Conservation (phyloP, 2,888 invertebrate species). For the Cephus runcator region DNA sequence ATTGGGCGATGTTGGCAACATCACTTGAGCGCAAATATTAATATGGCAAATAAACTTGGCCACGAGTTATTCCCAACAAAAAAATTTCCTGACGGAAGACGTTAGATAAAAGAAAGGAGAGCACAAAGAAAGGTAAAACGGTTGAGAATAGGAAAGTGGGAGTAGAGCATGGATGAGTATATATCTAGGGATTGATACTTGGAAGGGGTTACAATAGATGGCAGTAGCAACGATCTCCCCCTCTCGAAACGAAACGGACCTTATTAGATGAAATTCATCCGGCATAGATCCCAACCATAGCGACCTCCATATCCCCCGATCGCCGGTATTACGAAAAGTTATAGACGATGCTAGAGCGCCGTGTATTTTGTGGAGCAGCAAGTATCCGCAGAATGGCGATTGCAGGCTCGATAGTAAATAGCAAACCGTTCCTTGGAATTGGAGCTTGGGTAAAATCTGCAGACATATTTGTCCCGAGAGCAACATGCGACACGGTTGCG, state of each 20-base stretch:
- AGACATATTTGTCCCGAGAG: conserved; percentile 34
- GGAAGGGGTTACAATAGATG: not conserved
- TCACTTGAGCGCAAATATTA: too few species aligned
- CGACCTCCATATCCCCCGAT: not conserved
- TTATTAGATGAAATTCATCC: not conserved
- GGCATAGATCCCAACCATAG: not conserved
- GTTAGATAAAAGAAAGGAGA: not conserved
- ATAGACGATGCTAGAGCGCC: not conserved
- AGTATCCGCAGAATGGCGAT: conserved; percentile 19
- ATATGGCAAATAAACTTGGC: too few species aligned
- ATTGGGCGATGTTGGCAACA: too few species aligned
- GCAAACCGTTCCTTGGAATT: conserved; percentile 31
- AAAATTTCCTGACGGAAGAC: not conserved
- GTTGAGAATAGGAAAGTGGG: not conserved
- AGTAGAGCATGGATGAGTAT: not conserved
- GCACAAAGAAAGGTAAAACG: too few species aligned
- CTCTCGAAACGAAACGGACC: not conserved
- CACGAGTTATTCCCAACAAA: too few species aligned
- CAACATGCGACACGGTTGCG: conserved; percentile 24
- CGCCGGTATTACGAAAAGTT: not conserved
- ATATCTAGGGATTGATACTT: not conserved
- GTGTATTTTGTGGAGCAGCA: not conserved
- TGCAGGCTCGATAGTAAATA: conserved; percentile 32
- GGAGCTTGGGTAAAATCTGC: conserved; percentile 31
- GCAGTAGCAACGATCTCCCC: not conserved